Evolutionary conservation across 2,113 vertebrate genomes (phyloP), one percentile per base, ranked within the genome.

Genomic region (Alligator mississippiensis): DNA sequence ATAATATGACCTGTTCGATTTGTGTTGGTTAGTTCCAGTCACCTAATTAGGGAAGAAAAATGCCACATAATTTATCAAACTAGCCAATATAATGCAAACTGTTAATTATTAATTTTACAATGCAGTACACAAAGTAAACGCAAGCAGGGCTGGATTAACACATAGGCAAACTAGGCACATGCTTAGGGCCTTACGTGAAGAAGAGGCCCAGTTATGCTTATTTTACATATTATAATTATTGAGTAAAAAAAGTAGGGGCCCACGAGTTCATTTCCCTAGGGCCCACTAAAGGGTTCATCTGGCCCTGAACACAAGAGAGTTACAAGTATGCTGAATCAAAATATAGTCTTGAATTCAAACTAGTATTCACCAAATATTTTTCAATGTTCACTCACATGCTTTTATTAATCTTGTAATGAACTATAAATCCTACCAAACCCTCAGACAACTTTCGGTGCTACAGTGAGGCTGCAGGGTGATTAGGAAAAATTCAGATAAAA

Each of bases 341-440:
- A 96, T 90, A 96, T 93, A 94, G 90, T 95, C 90, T 9, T 72
- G 11, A 94, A 97, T 95, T 96, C 93, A 55, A 94, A 94, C 85
- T 85, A 91, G 94, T 93, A 94, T 96, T 97, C 94, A 89, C 94
- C 5, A 5, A 97, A 94, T 85, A 96, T 60, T 59, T 87, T 57
- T 93, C 81, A 38, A 85, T 94, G 62, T 81, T 97, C 94, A 5
- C 95, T 97, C 95, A 94, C 93, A 90, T 93, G 96, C 90, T 94
- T 94, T 96, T 97, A 96, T 97, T 93, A 91, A 87, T 95, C 89
- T 95, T 93, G 90, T 95, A 96, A 96, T 94, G 97, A 93, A 95
- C 90, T 92, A 96, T 93, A 96, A 95, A 96, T 95, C 96, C 93
- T 96, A 95, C 95, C 72, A 60, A 95, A 96, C 95, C 91, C 92